Base-by-base conservation (phyloP, 2,888 invertebrate species). In the Synergus laeviventris region DNA sequence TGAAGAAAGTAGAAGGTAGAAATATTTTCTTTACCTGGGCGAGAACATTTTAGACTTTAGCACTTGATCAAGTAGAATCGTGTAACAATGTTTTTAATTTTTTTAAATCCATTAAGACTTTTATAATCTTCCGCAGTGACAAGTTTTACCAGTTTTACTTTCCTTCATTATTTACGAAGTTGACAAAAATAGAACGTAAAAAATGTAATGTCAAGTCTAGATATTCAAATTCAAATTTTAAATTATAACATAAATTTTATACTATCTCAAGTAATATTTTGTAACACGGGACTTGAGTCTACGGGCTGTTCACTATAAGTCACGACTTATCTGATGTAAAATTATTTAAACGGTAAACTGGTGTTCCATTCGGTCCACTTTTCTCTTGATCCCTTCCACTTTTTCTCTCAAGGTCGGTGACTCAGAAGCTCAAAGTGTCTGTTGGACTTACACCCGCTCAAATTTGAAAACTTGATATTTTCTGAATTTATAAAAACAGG, bases 371-470 rank as follows among this genome's bases (percentile, higher is more conserved):
- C 18, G 7, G n/a, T 73, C 24, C n/a, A 9, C 45, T n/a, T 56
- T 42, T 60, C 70, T 45, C 49, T 11, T 31, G 31, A 45, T 36
- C 76, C 70, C 70, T 56, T 56, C 61, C 59, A 54, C 36, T 45
- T 45, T 31, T 60, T 60, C 61, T 73, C 45, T 64, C 76, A 62
- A 76, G 76, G 73, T 59, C 62, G 54, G 16, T 60, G 56, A 70
- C 31, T 45, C 66, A 45, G 42, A 42, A 42, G 16, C 61, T 61
- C 61, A 16, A 21, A 3, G 21, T 42, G 18, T 39, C 21, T 45
- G 18, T 31, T 16, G 24, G 24, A 62, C n/a, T 62, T 1, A 12
- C 1, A 8, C 21, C 42, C 66, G 66, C 45, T 66, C 2, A 66
- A 64, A 24, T 66, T 66, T 45, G 24, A 66, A 66, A 66, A 45